Base-by-base conservation (phyloP, 2,888 invertebrate genomes). In the Cepaea hortensis region DNA sequence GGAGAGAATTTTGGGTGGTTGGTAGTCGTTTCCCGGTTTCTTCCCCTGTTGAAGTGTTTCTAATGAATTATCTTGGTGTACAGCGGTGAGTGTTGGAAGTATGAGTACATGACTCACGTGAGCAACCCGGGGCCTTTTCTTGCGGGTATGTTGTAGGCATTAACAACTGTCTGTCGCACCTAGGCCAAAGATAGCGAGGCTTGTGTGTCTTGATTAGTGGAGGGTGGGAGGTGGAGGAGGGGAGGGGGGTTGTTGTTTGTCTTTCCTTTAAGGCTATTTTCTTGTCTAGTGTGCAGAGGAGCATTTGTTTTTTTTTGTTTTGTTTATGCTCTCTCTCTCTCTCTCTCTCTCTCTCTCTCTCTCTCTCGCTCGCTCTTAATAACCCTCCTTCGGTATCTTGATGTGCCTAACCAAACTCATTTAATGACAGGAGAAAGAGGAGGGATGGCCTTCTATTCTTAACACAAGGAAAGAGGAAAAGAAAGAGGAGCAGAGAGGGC, bases 401-500 rank as follows among this genome's bases (percentile, higher is more conserved):
- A 55, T 55, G 11, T 55, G 55, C 55, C 6, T 6, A 55, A 11
- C 55, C 6, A 55, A 55, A 11, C 2, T 55, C 55, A 55, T 55
- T 55, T 55, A 55, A 55, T 11, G 55, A 6, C 55, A 55, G 55
- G 55, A 55, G 11, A 55, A 55, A 55, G 11, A 55, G 6, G 7
- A 55, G 55, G 55, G 7, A 6, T 55, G 55, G 55, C 18, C 13
- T 68, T 68, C 68, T 68, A n/a, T 15, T n/a, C 18, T n/a, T 18
- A n/a, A 18, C 18, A 35, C 20, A 68, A 15, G 13, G 68, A 68
- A 6, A 81, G 23, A 81, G 68, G 55, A 73, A 73, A 23, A 84
- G 18, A 75, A 72, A 84, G n/a, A 84, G 73, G 20, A 9, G 9
- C 9, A 73, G 75, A 73, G 73, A 73, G 84, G 50, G 75, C 35